phyloP scores from a whole-genome alignment of 2,888 invertebrate genomes.

The Xestia ashworthii region DNA sequence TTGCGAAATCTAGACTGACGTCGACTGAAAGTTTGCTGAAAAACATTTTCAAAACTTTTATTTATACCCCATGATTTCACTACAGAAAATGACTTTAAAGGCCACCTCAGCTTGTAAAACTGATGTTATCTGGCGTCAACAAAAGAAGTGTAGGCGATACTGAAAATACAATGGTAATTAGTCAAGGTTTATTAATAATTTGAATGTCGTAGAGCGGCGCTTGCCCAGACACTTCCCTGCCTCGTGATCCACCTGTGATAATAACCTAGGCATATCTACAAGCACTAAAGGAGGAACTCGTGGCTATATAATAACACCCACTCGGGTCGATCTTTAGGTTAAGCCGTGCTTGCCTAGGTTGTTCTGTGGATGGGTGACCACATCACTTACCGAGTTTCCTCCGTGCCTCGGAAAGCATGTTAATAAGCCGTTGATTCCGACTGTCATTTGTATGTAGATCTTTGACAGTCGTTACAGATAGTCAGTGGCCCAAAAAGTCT shows the following conservation, averaged over 20 bases:
- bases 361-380: too few relatives aligned
- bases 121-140: conserved; percentile 58
- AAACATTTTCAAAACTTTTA: conserved; percentile 28
- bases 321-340: too few relatives aligned
- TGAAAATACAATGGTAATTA: conserved; percentile 63
- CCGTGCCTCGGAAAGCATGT: too few relatives aligned
- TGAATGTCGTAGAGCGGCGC: conserved; percentile 22
- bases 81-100: conserved; percentile 37
- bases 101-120: conserved; percentile 26
- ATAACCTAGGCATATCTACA: neutral
- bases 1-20: conserved; percentile 12
- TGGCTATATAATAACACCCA: too few relatives aligned
- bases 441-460: too few relatives aligned
- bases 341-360: too few relatives aligned
- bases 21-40: conserved; percentile 39
- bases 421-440: too few relatives aligned
- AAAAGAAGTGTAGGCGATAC: conserved; percentile 54
- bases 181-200: conserved; percentile 48
- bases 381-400: too few relatives aligned
- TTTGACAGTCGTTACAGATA: too few relatives aligned
- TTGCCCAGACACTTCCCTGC: conserved; percentile 9
- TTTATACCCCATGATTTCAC: conserved; percentile 44
- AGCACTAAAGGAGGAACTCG: neutral
- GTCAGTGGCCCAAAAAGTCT: too few relatives aligned
- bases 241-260: conserved; percentile 26